These are phyloP conservation scores for Gymnocypris eckloni DNA, from an alignment of 2,797 vertebrate genomes.

Conservation along the genomic window DNA sequence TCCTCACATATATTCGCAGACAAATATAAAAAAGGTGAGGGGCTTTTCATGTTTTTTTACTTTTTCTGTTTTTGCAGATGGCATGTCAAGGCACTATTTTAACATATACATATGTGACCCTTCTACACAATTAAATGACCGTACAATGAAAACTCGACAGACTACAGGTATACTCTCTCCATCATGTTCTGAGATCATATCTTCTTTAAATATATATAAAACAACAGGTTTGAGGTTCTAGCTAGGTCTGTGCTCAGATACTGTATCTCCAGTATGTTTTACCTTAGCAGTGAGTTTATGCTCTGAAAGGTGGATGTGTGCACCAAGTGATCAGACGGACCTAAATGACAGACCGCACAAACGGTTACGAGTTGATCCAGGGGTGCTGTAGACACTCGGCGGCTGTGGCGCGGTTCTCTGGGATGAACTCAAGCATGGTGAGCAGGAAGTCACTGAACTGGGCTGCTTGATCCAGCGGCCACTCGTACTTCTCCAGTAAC, in stretches of 20 bases:
- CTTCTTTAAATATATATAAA: slow-evolving; percentile 57
- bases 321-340: slow-evolving; percentile 28
- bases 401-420: slow-evolving; percentile 91
- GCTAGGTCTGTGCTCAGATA: slow-evolving; percentile 58
- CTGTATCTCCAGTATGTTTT: slow-evolving; percentile 45
- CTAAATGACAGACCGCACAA: slow-evolving; percentile 34
- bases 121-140: slow-evolving; percentile 53
- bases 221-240: slow-evolving; percentile 58
- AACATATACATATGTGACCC: slow-evolving; percentile 61
- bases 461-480: slow-evolving; percentile 94
- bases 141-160: slow-evolving; percentile 57
- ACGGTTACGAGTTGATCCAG: slow-evolving; percentile 89
- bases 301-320: slow-evolving; percentile 36
- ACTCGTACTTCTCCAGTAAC: slow-evolving; percentile 96
- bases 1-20: slow-evolving; percentile 66
- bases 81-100: slow-evolving; percentile 76
- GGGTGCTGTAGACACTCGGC: slow-evolving; percentile 92
- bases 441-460: slow-evolving; percentile 98
- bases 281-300: slow-evolving; percentile 37
- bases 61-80: slow-evolving; percentile 54
- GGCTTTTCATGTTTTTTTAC: slow-evolving; percentile 40
- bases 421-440: slow-evolving; percentile 94
- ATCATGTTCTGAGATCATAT: slow-evolving; percentile 52
- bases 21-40: slow-evolving; percentile 68
- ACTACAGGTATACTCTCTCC: slow-evolving; percentile 47